A percentile compares a stretch with the other conserved stretches of the same genome.
Evolutionary conservation across 1,140 invertebrate species (phyloP).

Genomic region (Dinoponera quadriceps): DNA sequence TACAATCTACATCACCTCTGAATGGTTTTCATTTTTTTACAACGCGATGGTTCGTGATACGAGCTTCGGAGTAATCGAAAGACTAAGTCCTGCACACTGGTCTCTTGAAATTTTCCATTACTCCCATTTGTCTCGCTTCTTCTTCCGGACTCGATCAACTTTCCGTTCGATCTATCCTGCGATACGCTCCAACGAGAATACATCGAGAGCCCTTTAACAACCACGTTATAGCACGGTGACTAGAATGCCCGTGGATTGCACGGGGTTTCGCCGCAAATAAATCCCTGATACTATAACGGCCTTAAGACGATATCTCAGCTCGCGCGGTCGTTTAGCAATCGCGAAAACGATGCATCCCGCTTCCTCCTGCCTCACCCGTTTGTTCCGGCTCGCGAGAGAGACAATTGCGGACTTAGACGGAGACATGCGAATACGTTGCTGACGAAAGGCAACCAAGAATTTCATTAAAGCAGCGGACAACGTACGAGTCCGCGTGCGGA

Average conservation of each 20-base stretch:
- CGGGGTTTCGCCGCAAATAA: constrained; percentile 41
- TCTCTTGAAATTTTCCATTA: not conserved
- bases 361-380: not conserved
- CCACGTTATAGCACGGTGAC: not conserved
- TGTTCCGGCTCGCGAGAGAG: too few species aligned
- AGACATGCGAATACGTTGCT: not conserved
- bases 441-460: constrained; percentile 17
- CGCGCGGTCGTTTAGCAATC: not conserved
- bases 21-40: not conserved
- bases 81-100: too few species aligned
- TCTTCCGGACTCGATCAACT: not conserved
- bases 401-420: constrained; percentile 23
- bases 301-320: constrained; percentile 36
- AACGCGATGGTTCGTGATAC: not conserved
- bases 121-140: too few species aligned
- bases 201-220: not conserved
- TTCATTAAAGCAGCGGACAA: not conserved
- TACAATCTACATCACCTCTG: not conserved
- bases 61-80: not conserved
- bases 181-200: not conserved
- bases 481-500: not conserved
- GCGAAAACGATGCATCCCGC: not conserved
- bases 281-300: constrained; percentile 19
- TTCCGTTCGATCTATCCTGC: not conserved
- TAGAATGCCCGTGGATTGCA: not conserved